These are phyloP conservation scores for Urechis unicinctus DNA, from an alignment of 2,888 invertebrate genomes.

Conservation along the genomic window DNA sequence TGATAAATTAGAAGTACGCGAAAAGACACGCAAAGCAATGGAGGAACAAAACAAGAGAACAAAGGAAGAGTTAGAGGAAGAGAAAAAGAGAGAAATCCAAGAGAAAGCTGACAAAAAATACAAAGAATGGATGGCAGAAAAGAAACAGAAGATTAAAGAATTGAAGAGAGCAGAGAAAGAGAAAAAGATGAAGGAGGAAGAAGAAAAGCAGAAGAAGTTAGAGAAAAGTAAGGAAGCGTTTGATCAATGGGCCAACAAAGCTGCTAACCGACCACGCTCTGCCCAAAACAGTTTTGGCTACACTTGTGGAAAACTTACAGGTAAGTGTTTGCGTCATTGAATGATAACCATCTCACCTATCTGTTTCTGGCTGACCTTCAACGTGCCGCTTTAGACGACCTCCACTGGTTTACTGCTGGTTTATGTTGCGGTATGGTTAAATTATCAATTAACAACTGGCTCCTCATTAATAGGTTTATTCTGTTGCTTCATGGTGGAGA, in stretches of 20 bases:
- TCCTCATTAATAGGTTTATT: no score
- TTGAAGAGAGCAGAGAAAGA: constrained; percentile 27
- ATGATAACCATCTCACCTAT: no score
- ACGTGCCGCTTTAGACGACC: no score
- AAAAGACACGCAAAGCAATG: constrained; percentile 17
- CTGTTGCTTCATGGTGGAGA: no score
- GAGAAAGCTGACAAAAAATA: constrained; percentile 22
- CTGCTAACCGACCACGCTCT: constrained; percentile 28
- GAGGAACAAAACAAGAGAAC: constrained; percentile 15
- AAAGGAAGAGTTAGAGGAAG: constrained; percentile 17
- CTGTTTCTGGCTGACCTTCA: no score
- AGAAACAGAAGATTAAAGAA: constrained; percentile 26
- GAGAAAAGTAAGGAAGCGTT: constrained; percentile 30
- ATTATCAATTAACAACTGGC: no score
- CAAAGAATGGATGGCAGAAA: constrained; percentile 22
- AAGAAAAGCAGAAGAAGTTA: constrained; percentile 23
- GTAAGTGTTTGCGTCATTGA: constrained; percentile 15
- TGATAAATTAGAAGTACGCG: constrained; percentile 27
- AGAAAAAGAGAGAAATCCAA: constrained; percentile 15
- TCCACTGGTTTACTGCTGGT: no score
- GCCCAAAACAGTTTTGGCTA: constrained; percentile 34
- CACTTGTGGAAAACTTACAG: constrained; percentile 34
- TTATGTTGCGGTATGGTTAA: no score
- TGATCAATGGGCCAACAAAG: constrained; percentile 32
- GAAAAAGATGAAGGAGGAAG: constrained; percentile 27